phyloP scores from a whole-genome alignment of 1,140 invertebrate species.

The Condylostylus longicornis region DNA sequence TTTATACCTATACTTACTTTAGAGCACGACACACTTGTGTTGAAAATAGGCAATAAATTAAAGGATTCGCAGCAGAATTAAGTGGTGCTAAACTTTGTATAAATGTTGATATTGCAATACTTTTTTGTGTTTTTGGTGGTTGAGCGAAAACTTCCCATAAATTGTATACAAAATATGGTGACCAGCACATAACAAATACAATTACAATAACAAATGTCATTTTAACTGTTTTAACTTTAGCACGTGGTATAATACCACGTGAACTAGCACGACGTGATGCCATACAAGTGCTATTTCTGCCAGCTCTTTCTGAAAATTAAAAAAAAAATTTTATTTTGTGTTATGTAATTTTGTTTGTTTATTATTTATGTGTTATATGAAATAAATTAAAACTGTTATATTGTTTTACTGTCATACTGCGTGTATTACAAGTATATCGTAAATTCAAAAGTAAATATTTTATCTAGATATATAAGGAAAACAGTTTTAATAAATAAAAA shows the following conservation, averaged over 20 bases:
- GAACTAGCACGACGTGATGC: conserved; percentile 56
- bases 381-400: no score
- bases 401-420: no score
- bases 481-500: no score
- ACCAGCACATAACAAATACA: conserved; percentile 91
- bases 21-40: conserved; percentile 75
- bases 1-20: conserved; percentile 42
- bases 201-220: conserved; percentile 94
- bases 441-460: no score
- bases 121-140: conserved; percentile 64
- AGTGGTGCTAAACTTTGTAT: conserved; percentile 85
- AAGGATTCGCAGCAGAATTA: conserved; percentile 86
- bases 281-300: conserved; percentile 32
- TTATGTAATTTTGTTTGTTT: neutral
- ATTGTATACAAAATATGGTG: conserved; percentile 88
- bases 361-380: no score
- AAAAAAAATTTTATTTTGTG: neutral
- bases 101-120: conserved; percentile 72
- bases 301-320: conserved; percentile 18
- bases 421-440: no score
- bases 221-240: conserved; percentile 93
- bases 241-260: conserved; percentile 77
- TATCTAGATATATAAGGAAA: no score
- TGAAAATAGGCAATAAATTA: conserved; percentile 90
- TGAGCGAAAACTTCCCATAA: conserved; percentile 78